Conservation (phyloP, 2,888 invertebrate genomes). For the Eupeodes luniger region DNA sequence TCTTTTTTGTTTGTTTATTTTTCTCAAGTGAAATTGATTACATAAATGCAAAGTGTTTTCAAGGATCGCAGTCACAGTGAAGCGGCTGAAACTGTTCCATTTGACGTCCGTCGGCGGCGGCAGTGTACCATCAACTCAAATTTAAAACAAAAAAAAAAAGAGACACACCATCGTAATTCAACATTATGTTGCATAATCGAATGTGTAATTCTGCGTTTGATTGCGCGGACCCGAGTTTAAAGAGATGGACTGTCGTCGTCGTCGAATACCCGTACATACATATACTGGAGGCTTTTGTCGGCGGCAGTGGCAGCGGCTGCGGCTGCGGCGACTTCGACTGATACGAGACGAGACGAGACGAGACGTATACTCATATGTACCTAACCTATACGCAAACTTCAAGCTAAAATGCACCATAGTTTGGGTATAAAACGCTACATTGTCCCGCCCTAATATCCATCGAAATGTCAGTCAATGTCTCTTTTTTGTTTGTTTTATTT, state of each 20-base stretch:
- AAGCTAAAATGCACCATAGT: constrained; percentile 38
- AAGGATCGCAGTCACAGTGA: constrained; percentile 52
- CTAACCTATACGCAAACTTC: constrained; percentile 12
- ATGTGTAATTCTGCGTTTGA: constrained; percentile 61
- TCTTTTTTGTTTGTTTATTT: constrained; percentile 2
- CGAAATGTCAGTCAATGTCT: constrained; percentile 73
- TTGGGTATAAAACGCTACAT: constrained; percentile 40
- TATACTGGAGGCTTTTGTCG: constrained; percentile 63
- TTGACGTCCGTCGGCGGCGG: constrained; percentile 15
- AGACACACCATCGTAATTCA: constrained; percentile 32
- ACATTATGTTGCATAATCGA: constrained; percentile 54
- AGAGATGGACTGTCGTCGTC: constrained; percentile 67
- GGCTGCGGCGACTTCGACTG: too few relatives aligned
- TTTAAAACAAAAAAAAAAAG: background rate
- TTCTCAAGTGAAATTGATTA: constrained; percentile 65
- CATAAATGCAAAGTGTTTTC: constrained; percentile 42
- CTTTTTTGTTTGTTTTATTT: constrained; percentile 36
- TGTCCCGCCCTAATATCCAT: constrained; percentile 75
- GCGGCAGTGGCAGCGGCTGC: constrained; percentile 58
- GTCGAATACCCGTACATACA: background rate
- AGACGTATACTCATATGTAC: too few relatives aligned
- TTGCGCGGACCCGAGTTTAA: constrained; percentile 41
- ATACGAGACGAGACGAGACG: background rate
- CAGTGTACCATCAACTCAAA: constrained; percentile 4
- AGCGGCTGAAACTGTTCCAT: constrained; percentile 26